Evolutionary conservation across 2,113 vertebrate genomes (phyloP).

Genomic region (Pholis gunnellus): DNA sequence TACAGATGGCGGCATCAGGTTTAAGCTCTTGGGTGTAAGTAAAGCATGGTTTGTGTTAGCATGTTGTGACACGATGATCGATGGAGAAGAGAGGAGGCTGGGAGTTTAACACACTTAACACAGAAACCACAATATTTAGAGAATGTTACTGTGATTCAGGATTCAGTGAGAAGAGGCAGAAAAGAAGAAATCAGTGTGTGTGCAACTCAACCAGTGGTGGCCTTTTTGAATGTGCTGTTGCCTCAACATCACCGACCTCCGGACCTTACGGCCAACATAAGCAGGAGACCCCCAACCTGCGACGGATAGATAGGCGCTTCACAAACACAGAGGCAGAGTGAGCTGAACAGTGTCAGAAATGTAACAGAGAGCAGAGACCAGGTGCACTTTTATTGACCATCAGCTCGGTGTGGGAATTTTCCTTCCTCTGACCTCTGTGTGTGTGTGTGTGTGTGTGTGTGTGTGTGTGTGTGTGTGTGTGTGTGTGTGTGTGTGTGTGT

Average conservation of each 20-base stretch:
- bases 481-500: not conserved
- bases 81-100: conserved; percentile 13
- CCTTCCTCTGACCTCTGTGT: not conserved
- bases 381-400: conserved; percentile 39
- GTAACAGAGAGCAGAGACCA: conserved; percentile 9
- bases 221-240: conserved; percentile 11
- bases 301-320: not conserved
- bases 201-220: not conserved
- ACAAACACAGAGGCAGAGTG: conserved; percentile 6
- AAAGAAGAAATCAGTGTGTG: conserved; percentile 1
- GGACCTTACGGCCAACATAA: not conserved
- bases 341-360: conserved; percentile 7
- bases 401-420: conserved; percentile 5
- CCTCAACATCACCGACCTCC: not conserved
- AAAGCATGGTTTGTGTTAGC: conserved; percentile 57
- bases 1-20: conserved; percentile 56
- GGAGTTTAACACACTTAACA: conserved; percentile 31
- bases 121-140: conserved; percentile 23
- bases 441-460: not conserved
- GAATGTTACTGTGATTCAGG: conserved; percentile 37
- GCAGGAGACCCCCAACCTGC: conserved; percentile 6
- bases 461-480: conserved; percentile 9
- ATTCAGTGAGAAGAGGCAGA: not conserved
- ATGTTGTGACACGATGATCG: conserved; percentile 58
- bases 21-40: conserved; percentile 49